Conservation (phyloP, 2,797 vertebrate genomes). For the Anabacerthia variegaticeps region DNA sequence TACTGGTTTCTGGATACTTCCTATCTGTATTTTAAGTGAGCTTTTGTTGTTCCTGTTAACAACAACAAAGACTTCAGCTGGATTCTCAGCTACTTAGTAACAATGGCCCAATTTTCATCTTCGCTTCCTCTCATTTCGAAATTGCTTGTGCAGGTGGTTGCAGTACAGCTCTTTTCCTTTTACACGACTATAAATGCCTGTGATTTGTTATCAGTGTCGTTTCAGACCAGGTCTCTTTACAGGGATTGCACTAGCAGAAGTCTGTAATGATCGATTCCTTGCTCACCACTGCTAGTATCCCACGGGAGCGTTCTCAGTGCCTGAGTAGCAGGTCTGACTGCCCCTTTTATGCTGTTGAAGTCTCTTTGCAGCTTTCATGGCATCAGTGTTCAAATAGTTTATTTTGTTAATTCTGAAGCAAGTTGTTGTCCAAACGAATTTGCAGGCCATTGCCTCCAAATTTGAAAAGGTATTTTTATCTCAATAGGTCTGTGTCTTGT, state of each 20-base stretch:
- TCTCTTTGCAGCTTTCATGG: neutral
- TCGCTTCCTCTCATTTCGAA: constrained; percentile 65
- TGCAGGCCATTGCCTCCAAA: neutral
- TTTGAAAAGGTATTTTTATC: neutral
- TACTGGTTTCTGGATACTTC: constrained; percentile 36
- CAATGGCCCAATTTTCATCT: constrained; percentile 73
- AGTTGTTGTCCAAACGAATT: neutral
- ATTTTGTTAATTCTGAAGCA: neutral
- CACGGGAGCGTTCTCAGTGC: neutral
- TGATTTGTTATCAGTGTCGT: constrained; percentile 34
- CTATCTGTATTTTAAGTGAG: constrained; percentile 59
- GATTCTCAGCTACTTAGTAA: constrained; percentile 71
- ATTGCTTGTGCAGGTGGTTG: constrained; percentile 77
- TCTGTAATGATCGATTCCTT: neutral
- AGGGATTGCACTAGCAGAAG: neutral
- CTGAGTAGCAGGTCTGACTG: neutral
- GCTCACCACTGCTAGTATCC: neutral
- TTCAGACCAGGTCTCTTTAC: neutral
- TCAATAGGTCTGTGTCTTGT: neutral
- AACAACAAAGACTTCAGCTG: constrained; percentile 64
- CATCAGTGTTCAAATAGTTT: neutral
- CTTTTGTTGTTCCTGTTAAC: constrained; percentile 56
- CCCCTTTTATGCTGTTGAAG: neutral
- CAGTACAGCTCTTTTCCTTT: constrained; percentile 17
- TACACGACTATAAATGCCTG: neutral